phyloP scores from a whole-genome alignment of 2,888 invertebrate genomes.

The Melipona bicolor region DNA sequence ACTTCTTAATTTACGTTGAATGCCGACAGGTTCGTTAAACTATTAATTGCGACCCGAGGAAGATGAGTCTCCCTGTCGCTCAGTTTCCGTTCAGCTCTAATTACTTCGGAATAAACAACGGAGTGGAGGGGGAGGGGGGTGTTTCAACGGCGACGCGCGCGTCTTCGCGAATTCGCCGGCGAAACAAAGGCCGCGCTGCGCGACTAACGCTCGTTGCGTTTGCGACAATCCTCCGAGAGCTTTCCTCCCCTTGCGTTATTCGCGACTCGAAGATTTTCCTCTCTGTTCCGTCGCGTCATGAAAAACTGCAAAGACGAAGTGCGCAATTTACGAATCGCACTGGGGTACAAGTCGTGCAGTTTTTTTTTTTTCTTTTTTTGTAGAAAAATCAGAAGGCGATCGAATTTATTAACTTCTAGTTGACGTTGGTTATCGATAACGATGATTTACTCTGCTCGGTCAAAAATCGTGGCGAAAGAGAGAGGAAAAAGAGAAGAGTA shows the following conservation, averaged over 20 bases:
- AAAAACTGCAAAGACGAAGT: neutral
- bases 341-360: too few species aligned
- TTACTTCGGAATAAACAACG: constrained; percentile 39
- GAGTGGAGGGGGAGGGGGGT: too few species aligned
- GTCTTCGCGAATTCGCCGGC: constrained; percentile 23
- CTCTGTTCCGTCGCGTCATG: neutral
- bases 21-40: constrained; percentile 31
- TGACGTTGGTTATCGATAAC: neutral
- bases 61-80: constrained; percentile 10
- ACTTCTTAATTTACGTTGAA: constrained; percentile 41
- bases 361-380: too few species aligned
- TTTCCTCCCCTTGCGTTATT: neutral
- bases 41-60: constrained; percentile 36
- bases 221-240: constrained; percentile 4
- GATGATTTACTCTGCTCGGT: neutral
- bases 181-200: constrained; percentile 23
- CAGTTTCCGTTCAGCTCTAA: constrained; percentile 22
- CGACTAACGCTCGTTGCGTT: neutral
- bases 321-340: too few species aligned
- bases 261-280: neutral
- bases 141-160: constrained; percentile 5
- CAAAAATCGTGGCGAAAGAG: neutral
- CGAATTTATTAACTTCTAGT: neutral
- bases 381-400: too few species aligned
- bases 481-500: neutral